Percentiles rank a stretch among this genome's conserved stretches.
Conservation (phyloP, 2,888 invertebrate genomes). For the Tenthredo scrophulariae region DNA sequence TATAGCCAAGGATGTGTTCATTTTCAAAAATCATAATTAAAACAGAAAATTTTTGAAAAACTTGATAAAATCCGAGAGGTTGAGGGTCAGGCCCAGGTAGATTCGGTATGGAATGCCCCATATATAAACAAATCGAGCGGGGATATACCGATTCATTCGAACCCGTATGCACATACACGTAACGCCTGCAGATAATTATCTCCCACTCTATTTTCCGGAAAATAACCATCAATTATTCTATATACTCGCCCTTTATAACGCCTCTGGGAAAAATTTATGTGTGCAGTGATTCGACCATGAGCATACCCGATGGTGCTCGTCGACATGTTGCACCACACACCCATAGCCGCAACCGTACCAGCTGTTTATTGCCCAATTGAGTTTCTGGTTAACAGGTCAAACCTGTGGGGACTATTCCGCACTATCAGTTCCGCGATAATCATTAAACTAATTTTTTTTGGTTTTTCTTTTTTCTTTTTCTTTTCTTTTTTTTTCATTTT, state of each 20-base stretch:
- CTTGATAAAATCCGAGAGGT: too few relatives aligned
- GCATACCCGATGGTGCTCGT: conserved; percentile 26
- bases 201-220: background rate
- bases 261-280: conserved; percentile 35
- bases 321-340: conserved; percentile 20
- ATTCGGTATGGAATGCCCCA: too few relatives aligned
- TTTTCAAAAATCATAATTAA: too few relatives aligned
- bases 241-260: conserved; percentile 18
- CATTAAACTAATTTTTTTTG: background rate
- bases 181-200: conserved; percentile 30
- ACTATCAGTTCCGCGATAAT: background rate
- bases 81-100: too few relatives aligned
- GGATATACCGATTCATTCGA: too few relatives aligned
- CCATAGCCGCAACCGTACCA: background rate
- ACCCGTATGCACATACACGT: background rate
- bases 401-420: background rate
- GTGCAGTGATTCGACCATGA: conserved; percentile 24
- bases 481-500: background rate
- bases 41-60: too few relatives aligned
- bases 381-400: conserved; percentile 40
- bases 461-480: background rate
- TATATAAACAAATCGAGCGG: too few relatives aligned
- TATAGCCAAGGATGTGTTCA: too few relatives aligned
- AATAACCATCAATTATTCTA: conserved; percentile 29
- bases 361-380: conserved; percentile 45